Conservation (phyloP, 2,113 vertebrate species). For the Crotalus horridus region DNA sequence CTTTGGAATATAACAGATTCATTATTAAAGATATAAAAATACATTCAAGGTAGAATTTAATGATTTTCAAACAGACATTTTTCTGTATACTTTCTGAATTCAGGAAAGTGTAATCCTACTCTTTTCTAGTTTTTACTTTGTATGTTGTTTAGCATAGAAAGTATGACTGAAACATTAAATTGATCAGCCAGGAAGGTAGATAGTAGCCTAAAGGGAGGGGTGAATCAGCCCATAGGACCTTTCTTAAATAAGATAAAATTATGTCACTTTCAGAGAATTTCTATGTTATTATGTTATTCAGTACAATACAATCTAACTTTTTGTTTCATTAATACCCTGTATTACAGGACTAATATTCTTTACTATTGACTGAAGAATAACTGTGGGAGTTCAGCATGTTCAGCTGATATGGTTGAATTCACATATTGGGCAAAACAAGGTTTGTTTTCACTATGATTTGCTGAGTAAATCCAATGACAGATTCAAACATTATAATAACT, state of each 20-base stretch:
- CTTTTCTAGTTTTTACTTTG: background rate
- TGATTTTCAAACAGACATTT: background rate
- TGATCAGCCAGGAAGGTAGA: background rate
- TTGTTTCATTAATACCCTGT: background rate
- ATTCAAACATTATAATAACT: background rate
- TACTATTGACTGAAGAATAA: background rate
- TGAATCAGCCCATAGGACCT: background rate
- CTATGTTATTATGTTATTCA: background rate
- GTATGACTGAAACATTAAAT: background rate
- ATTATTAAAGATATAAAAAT: background rate
- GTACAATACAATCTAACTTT: background rate
- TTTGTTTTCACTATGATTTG: background rate
- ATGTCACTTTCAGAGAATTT: background rate
- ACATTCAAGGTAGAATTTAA: background rate
- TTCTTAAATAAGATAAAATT: background rate
- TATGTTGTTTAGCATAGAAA: background rate
- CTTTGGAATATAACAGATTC: background rate
- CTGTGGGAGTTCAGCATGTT: background rate
- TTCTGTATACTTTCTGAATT: background rate
- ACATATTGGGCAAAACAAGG: background rate
- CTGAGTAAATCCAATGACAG: background rate
- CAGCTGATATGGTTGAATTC: background rate
- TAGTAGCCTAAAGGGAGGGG: background rate
- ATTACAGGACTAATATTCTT: background rate
- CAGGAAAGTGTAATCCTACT: background rate